A percentile compares a stretch with the other conserved stretches of the same genome.
These are phyloP conservation scores for Daboia siamensis DNA, from an alignment of 2,113 vertebrate genomes.

Conservation along the genomic window DNA sequence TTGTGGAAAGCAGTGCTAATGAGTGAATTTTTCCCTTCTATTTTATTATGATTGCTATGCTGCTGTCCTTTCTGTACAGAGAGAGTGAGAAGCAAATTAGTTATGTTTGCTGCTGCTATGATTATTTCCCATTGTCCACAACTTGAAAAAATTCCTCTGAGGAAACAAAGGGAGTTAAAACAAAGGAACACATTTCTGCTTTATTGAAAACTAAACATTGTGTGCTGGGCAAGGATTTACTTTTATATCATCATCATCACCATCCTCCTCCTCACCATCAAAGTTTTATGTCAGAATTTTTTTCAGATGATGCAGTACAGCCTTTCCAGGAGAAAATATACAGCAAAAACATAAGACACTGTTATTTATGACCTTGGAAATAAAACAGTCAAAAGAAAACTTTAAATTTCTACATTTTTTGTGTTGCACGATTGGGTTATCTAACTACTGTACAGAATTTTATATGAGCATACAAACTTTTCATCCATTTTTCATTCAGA, in stretches of 20 bases:
- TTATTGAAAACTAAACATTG: conserved; percentile 57
- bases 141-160: conserved; percentile 63
- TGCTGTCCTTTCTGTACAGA: conserved; percentile 58
- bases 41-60: conserved; percentile 48
- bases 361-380: conserved; percentile 72
- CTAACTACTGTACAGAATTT: neutral
- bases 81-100: conserved; percentile 50
- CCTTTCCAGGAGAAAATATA: conserved; percentile 50
- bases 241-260: conserved; percentile 33
- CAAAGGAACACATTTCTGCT: conserved; percentile 39
- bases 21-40: conserved; percentile 41
- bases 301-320: conserved; percentile 51
- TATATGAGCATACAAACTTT: neutral
- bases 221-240: conserved; percentile 51
- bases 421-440: conserved; percentile 1
- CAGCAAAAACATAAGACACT: conserved; percentile 59
- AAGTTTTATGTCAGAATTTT: conserved; percentile 64
- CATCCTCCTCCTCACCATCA: conserved; percentile 13
- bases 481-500: neutral
- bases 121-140: conserved; percentile 57
- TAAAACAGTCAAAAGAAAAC: conserved; percentile 59
- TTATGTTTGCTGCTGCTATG: conserved; percentile 68
- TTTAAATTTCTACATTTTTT: conserved; percentile 34
- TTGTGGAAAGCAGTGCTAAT: conserved; percentile 37
- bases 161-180: conserved; percentile 39